A percentile compares a stretch with the other conserved stretches of the same genome.
Conservation (phyloP, 2,113 vertebrate species). For the Gorsachius goisagi region DNA sequence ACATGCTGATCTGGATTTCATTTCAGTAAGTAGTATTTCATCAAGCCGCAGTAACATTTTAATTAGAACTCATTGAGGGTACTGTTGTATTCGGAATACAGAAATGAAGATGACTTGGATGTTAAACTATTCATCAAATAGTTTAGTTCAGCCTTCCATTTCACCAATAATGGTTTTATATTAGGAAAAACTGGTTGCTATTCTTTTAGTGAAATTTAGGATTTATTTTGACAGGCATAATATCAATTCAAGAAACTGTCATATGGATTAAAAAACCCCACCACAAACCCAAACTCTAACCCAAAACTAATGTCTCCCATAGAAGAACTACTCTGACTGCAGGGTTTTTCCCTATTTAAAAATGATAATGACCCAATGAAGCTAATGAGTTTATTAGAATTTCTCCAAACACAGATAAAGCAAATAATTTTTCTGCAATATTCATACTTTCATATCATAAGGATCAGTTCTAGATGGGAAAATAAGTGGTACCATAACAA, state of each 20-base stretch:
- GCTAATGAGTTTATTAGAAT: background rate
- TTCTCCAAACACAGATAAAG: background rate
- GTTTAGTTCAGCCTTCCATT: background rate
- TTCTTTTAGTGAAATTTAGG: background rate
- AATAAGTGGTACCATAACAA: background rate
- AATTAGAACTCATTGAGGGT: constrained; percentile 51
- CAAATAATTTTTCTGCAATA: background rate
- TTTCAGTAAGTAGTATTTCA: constrained; percentile 51
- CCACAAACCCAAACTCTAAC: background rate
- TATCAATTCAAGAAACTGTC: background rate
- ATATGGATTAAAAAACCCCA: background rate
- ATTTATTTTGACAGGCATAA: background rate
- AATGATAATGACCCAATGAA: background rate
- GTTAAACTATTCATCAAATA: background rate
- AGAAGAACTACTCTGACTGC: background rate
- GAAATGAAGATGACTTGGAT: background rate
- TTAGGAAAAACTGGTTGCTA: background rate
- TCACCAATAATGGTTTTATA: background rate
- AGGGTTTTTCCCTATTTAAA: background rate
- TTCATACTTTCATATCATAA: background rate
- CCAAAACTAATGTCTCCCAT: background rate
- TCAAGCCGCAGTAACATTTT: constrained; percentile 5
- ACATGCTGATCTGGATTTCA: constrained; percentile 19
- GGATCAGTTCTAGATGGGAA: background rate
- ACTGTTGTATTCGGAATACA: background rate